Percentiles rank a stretch among this genome's conserved stretches.
Evolutionary conservation across 2,888 invertebrate species (phyloP).

Genomic region (Troglohyphantes excavatus): DNA sequence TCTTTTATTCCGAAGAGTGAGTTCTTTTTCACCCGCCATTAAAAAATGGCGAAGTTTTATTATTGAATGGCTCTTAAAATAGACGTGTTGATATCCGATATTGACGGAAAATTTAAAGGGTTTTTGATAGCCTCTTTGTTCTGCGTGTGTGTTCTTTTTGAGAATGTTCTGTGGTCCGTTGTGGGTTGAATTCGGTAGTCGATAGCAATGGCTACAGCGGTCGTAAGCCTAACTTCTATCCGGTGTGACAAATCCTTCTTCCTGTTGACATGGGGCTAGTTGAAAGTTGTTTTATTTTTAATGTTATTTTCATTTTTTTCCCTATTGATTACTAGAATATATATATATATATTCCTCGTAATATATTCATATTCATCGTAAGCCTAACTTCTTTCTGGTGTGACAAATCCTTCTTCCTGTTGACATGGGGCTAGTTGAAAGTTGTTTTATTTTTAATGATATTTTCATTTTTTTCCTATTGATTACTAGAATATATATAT

Average conservation of each 20-base stretch:
- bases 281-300: not conserved
- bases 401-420: conserved; percentile 20
- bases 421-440: not conserved
- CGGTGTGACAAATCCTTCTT: conserved; percentile 15
- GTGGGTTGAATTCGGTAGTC: no score
- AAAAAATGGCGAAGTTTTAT: not conserved
- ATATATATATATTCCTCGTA: no score
- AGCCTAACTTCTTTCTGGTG: not conserved
- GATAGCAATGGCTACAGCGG: not conserved
- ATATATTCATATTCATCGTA: not conserved
- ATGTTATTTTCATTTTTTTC: not conserved
- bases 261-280: conserved; percentile 3
- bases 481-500: no score
- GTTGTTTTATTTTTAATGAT: not conserved
- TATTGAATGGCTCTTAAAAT: not conserved
- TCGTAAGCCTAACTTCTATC: not conserved
- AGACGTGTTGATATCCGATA: not conserved
- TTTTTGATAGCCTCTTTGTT: no score
- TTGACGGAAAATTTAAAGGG: not conserved
- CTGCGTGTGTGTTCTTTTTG: no score
- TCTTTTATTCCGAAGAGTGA: conserved; percentile 7
- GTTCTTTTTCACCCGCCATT: not conserved
- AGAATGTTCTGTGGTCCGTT: no score
- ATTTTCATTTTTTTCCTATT: not conserved
- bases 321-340: no score